Conservation (phyloP, 2,113 vertebrate genomes). For the Mobula birostris region DNA sequence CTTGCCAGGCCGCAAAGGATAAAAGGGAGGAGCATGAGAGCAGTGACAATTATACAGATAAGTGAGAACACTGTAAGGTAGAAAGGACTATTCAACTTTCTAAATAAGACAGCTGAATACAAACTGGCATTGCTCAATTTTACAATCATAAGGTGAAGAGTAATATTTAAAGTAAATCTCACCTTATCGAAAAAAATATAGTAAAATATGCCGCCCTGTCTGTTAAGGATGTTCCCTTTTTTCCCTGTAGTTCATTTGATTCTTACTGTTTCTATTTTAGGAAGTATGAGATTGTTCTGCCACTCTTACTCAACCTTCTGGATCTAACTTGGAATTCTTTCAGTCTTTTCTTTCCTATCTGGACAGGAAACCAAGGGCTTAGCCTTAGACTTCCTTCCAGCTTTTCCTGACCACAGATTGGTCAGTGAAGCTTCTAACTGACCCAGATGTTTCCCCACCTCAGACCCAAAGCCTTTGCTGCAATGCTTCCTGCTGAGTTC, state of each 20-base stretch:
- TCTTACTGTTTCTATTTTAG: neutral
- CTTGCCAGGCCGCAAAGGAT: neutral
- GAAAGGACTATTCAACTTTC: neutral
- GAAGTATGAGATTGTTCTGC: neutral
- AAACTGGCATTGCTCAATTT: neutral
- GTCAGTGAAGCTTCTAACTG: neutral
- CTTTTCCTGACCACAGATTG: neutral
- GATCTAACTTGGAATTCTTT: neutral
- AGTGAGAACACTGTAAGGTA: neutral
- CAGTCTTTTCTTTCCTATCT: neutral
- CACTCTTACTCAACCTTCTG: neutral
- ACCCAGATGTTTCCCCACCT: neutral
- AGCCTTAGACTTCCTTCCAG: neutral
- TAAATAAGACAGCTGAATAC: neutral
- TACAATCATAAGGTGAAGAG: neutral
- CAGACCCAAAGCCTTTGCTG: neutral
- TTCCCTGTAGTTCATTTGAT: neutral
- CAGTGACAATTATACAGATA: neutral
- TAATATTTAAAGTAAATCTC: neutral
- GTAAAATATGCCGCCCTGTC: neutral
- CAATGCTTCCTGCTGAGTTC: neutral
- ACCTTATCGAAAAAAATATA: neutral
- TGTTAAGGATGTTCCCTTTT: neutral
- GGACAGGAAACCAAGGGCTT: slow-evolving; percentile 18
- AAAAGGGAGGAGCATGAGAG: neutral